Base-by-base conservation (phyloP, 2,113 vertebrate genomes). In the Coracopsis vasa region DNA sequence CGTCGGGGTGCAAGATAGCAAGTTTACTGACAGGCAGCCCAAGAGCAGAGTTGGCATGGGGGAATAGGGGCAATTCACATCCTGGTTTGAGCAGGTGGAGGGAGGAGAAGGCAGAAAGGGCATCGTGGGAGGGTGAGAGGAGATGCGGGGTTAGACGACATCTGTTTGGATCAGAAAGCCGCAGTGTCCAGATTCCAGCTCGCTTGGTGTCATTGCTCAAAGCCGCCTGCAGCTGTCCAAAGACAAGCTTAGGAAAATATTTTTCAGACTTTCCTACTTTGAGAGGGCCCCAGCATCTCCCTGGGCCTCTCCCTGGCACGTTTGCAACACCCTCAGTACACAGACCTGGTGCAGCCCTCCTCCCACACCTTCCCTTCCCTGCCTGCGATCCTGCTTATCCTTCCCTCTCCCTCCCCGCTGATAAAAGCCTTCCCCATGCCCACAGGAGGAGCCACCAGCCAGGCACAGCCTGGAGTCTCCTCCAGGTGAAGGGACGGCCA, bases 201-300 rank as follows among this genome's bases (percentile, higher is more conserved):
- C 75, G 80, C 86, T 94, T 81, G 91, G 94, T 97, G 95, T 96
- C 93, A 92, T 79, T 92, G 94, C 95, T 75, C 91, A 71, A 84
- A 96, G 89, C 91, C 70, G 2, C 84, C 89, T 94, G 93, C 96
- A 97, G 95, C 96, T 96, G 95, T 95, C 93, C 80, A 96, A 95
- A 96, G 96, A 89, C 91, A 95, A 91, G 77, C 95, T 92, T 96
- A 96, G 96, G 96, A 97, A 97, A 96, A 96, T 97, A 97, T 95
- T 97, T 97, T 97, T 97, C 96, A 97, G 89, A 97, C 86, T 97
- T 95, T 97, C 96, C 94, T 95, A 96, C 94, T 96, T 64, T 45
- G 44, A 94, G 94, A 92, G 94, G 93, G 96, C 95, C 96, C 80
- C 96, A 96, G 93, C 47, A 96, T 94, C 95, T 95, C 94, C 89